Base-by-base conservation (phyloP, 1,140 invertebrate species). In the Caenorhabditis tropicalis region DNA sequence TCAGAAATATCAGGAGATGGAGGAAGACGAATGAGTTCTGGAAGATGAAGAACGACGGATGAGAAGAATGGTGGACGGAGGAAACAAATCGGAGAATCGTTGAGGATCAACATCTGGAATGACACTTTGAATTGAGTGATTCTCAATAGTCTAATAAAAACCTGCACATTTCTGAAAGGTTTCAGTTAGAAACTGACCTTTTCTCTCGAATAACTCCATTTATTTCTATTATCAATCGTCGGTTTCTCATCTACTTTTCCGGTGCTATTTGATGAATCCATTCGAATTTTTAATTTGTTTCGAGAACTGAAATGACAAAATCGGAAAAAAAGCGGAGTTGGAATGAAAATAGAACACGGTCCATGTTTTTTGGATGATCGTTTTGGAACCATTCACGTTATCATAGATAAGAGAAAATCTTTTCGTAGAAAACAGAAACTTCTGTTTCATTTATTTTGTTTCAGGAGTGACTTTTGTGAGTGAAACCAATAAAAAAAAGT, bases 81-180 rank as follows among this genome's bases (percentile, higher is more conserved):
- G 9, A 46, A 19, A 74, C 36, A 74, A n/a, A 74, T 74, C 15
- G 65, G 65, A 21, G 65, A 74, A 9, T 10, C 36, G 29, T 74
- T 74, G 6, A 74, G 36, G 1, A n/a, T 74, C 43, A 74, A 31
- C 65, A 74, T 74, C 65, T 74, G 65, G 65, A 74, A 74, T 27
- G 2, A 56, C 21, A 0, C 21, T 51, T 2, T 16, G 21, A 3
- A 7, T 21, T n/a, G 49, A 7, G n/a, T 51, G 2, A n/a, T n/a
- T n/a, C n/a, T n/a, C n/a, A n/a, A n/a, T n/a, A n/a, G n/a, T n/a
- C n/a, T n/a, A n/a, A n/a, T n/a, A n/a, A n/a, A n/a, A n/a, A n/a
- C n/a, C n/a, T n/a, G n/a, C n/a, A n/a, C n/a, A n/a, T n/a, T n/a
- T n/a, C n/a, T n/a, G n/a, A n/a, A n/a, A n/a, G n/a, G n/a, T n/a